Percentiles rank a stretch among this genome's conserved stretches.
Evolutionary conservation across 2,797 vertebrate species (phyloP).

Genomic region (Avahi laniger): DNA sequence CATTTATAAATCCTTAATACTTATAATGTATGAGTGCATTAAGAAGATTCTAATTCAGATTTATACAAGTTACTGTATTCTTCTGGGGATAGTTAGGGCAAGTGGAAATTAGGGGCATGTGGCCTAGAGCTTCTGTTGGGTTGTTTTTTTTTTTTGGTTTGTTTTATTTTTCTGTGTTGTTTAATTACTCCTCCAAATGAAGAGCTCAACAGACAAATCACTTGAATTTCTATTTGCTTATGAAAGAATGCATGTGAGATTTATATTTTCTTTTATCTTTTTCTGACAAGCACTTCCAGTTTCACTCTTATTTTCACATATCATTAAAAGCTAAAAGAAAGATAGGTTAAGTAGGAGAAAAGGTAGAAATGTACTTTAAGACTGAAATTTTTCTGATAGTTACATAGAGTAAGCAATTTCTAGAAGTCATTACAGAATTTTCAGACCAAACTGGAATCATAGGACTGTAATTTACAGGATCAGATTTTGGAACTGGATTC

Average conservation of each 20-base stretch:
- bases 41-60: slow-evolving; percentile 73
- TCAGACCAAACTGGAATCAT: not conserved
- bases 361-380: not conserved
- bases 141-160: not conserved
- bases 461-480: not conserved
- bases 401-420: not conserved
- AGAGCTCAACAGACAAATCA: not conserved
- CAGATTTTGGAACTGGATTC: not conserved
- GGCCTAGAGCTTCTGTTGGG: not conserved
- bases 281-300: slow-evolving; percentile 28
- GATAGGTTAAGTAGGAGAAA: not conserved
- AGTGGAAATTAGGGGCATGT: slow-evolving; percentile 18
- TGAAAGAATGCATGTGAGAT: not conserved
- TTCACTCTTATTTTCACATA: not conserved
- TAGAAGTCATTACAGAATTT: not conserved
- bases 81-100: not conserved
- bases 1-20: slow-evolving; percentile 78
- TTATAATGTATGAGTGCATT: slow-evolving; percentile 72
- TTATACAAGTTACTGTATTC: slow-evolving; percentile 44
- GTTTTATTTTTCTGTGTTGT: not conserved
- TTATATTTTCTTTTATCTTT: not conserved
- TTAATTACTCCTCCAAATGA: not conserved
- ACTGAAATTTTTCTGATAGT: not conserved
- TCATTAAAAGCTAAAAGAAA: not conserved
- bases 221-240: slow-evolving; percentile 25